Conservation (phyloP, 1,140 invertebrate species). For the Nasonia longicornis region DNA sequence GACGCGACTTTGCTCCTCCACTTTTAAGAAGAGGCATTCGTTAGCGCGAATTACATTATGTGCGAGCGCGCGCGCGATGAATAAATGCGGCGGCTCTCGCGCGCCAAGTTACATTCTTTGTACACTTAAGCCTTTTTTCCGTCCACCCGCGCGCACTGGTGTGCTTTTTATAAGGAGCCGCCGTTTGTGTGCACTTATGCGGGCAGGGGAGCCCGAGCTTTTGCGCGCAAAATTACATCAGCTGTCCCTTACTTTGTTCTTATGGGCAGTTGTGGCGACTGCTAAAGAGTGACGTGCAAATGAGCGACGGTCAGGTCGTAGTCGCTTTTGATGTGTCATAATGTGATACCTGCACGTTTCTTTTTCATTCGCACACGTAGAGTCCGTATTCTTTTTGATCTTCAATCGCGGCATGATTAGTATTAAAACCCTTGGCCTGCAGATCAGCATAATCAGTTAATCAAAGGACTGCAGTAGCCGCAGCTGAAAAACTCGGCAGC, state of each 20-base stretch:
- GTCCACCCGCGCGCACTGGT: not conserved
- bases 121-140: slow-evolving; percentile 17
- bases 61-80: not conserved
- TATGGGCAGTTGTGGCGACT: not conserved
- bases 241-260: slow-evolving; percentile 25
- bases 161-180: not conserved
- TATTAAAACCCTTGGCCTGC: too few species aligned
- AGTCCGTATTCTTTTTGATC: too few species aligned
- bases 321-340: not conserved
- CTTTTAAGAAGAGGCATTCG: slow-evolving; percentile 43
- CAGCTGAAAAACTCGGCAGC: not conserved
- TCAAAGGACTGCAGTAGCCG: too few species aligned
- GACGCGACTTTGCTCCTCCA: slow-evolving; percentile 15
- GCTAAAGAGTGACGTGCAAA: not conserved
- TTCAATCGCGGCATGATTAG: too few species aligned
- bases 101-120: slow-evolving; percentile 23
- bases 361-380: not conserved
- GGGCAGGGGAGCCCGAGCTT: not conserved
- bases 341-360: too few species aligned
- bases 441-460: too few species aligned
- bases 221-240: slow-evolving; percentile 25
- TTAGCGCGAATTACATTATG: slow-evolving; percentile 39
- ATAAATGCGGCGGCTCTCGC: slow-evolving; percentile 23
- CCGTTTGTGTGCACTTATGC: not conserved
- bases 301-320: not conserved